Base-by-base conservation (phyloP, 2,113 vertebrate species). In the Chitala chitala region DNA sequence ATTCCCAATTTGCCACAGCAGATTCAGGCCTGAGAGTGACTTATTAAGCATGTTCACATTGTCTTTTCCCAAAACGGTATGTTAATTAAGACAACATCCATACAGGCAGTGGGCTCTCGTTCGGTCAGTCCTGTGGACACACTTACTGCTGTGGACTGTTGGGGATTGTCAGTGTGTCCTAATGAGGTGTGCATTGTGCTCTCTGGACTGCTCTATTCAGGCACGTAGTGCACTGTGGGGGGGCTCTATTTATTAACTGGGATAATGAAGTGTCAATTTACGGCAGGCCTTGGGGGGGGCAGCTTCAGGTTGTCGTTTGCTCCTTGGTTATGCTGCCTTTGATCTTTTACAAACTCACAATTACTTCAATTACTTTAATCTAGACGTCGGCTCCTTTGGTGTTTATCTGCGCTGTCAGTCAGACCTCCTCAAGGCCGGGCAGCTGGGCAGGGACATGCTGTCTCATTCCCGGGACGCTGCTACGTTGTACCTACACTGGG, bases 31-130 rank as follows among this genome's bases (percentile, higher is more conserved):
- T 78, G 77, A 78, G 63, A 72, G 59, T 33, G 69, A 72, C 73
- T 64, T 48, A 68, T 77, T 73, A 46, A 54, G 54, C 36, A 54
- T 20, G 50, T 74, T 63, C 58, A 44, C 50, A 44, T 48, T 15
- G 68, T 53, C 61, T 54, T 46, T 78, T 59, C 77, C 77, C 64
- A 75, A 78, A 78, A 74, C 54, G 55, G 54, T 58, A 51, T 75
- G 53, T 75, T 78, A 78, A 76, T 78, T 78, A 76, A 51, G 54
- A 24, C 55, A 68, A 72, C 68, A 56, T 68, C 74, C 77, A 73
- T 73, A 73, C 56, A 36, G 50, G 38, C 50, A 61, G 69, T 51
- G 15, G 46, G 44, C 44, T 53, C 40, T 56, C 38, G 29, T 68
- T 22, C 12, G 22, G 65, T 56, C 71, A 42, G 44, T 59, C 31